phyloP scores from a whole-genome alignment of 2,113 vertebrate genomes.

The Toxostoma redivivum region DNA sequence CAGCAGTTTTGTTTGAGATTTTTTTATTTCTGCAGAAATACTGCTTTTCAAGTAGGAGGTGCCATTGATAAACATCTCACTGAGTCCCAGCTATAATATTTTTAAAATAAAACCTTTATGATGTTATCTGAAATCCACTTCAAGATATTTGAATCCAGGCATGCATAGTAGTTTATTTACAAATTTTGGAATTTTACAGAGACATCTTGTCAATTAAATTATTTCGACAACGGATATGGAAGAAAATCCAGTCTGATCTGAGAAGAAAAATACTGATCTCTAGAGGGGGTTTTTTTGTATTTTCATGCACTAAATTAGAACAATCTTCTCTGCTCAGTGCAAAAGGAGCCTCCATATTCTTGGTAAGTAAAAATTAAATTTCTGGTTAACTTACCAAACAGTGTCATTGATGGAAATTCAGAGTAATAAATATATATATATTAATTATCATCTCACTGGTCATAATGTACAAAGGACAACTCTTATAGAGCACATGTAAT shows the following conservation, averaged over 20 bases:
- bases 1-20: not conserved
- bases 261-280: not conserved
- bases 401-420: not conserved
- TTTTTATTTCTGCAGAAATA: not conserved
- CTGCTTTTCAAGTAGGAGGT: not conserved
- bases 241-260: not conserved
- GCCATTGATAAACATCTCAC: not conserved
- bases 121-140: not conserved
- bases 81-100: not conserved
- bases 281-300: not conserved
- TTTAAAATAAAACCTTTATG: not conserved
- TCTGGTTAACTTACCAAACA: not conserved
- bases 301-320: not conserved
- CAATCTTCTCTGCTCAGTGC: not conserved
- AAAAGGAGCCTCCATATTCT: not conserved
- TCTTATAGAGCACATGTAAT: not conserved
- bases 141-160: not conserved
- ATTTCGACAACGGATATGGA: not conserved
- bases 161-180: not conserved
- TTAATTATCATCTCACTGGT: not conserved
- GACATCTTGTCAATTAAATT: not conserved
- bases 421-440: not conserved
- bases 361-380: not conserved
- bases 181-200: not conserved
- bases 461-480: not conserved